Base-by-base conservation (phyloP, 1,140 invertebrate genomes). In the Euura lappo region DNA sequence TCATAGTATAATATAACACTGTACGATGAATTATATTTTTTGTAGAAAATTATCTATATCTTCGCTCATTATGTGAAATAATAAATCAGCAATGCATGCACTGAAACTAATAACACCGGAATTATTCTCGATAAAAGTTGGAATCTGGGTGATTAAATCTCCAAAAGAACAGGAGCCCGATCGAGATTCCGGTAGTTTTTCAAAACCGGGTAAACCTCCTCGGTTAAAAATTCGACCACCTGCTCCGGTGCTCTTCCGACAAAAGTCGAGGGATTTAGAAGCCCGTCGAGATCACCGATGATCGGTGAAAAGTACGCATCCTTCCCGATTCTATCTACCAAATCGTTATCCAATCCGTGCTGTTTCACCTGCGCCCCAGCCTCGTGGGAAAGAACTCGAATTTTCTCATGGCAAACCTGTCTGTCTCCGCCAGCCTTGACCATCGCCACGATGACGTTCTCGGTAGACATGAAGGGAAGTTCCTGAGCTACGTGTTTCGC, bases 371-470 rank as follows among this genome's bases (percentile, higher is more conserved):
- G 91, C 10, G 90, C 91, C 0, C 93, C 97, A 0, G 97, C 97
- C 88, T 97, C 92, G 67, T 98, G 96, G 0, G 97, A 97, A 0
- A 99, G 85, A 0, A 97, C 94, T 66, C 98, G 90, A 77, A 99
- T 98, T 86, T 97, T 94, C 84, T 99, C 98, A 86, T 99, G 98
- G 77, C 97, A 99, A 2, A 94, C 92, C 92, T 94, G 75, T 79
- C 98, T 90, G 88, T 98, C 94, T 2, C 93, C 97, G 45, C 97
- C 97, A 47, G 92, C 91, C 85, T 98, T 97, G 0, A 99, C 97
- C 94, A 99, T 98, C 1, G 96, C 97, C 94, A 99, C 98, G 42
- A 99, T 98, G 11, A 99, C 92, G 85, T 99, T 99, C 86, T 99
- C 98, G 0, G 96, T 93, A 0, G 96, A 94, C 97, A 99, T 99